Evolutionary conservation across 2,113 vertebrate species (phyloP).

Genomic region (Litocranius walleri): DNA sequence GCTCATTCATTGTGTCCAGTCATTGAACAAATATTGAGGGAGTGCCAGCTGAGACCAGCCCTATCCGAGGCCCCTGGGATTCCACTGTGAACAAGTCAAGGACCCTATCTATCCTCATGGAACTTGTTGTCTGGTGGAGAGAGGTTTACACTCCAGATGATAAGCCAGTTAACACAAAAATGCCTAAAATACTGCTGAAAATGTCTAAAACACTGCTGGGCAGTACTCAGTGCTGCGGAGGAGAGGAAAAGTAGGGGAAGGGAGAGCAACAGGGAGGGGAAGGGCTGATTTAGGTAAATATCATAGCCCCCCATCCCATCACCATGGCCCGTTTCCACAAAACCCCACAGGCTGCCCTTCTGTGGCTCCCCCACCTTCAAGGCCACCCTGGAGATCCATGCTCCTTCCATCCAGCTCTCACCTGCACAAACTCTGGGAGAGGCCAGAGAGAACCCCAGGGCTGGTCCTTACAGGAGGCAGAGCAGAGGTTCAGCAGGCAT

Average conservation of each 20-base stretch:
- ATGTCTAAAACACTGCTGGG: neutral
- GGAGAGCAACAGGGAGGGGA: no score
- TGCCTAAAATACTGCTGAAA: neutral
- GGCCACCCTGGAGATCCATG: neutral
- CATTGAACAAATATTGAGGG: neutral
- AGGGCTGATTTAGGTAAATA: no score
- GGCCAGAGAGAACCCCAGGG: neutral
- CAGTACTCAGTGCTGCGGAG: neutral
- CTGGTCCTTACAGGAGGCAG: neutral
- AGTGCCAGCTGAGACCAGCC: rapidly evolving
- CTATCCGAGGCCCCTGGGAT: no score
- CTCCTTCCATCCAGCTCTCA: neutral
- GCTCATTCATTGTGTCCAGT: neutral
- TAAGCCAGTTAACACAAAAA: neutral
- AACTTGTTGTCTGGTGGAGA: neutral
- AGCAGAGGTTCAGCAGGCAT: neutral
- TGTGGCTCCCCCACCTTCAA: neutral
- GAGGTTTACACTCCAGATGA: neutral
- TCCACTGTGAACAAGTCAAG: neutral
- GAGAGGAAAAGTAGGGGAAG: neutral
- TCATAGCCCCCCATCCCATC: neutral
- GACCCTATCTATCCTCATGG: neutral
- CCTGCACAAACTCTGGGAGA: neutral
- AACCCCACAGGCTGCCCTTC: neutral
- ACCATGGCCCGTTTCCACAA: no score